These are phyloP conservation scores for Zele albiditarsus DNA, from an alignment of 2,888 invertebrate species.

Conservation along the genomic window DNA sequence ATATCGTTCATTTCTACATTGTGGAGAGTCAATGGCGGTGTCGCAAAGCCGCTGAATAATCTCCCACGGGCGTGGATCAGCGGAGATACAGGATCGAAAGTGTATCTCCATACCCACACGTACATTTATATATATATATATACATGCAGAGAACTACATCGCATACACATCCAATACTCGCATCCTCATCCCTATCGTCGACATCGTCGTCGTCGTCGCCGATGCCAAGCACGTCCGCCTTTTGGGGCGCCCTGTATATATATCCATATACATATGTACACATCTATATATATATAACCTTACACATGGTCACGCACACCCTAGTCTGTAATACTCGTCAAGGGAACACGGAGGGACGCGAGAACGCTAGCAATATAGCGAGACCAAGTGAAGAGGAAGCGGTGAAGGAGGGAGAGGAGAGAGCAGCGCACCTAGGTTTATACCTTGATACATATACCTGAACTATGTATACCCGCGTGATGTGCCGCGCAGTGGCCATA, in stretches of 20 bases:
- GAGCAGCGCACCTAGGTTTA: constrained; percentile 44
- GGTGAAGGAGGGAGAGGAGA: constrained; percentile 52
- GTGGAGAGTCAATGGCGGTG: background rate
- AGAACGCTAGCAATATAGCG: background rate
- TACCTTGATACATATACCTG: constrained; percentile 37
- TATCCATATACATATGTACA: constrained; percentile 45
- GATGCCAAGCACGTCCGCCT: constrained; percentile 70
- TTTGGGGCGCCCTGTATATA: constrained; percentile 65
- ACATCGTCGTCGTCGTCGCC: constrained; percentile 55
- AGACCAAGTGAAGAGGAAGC: constrained; percentile 3
- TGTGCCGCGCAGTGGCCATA: constrained; percentile 46
- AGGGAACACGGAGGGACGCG: constrained; percentile 37
- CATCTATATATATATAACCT: constrained; percentile 26
- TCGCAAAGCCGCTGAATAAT: constrained; percentile 29
- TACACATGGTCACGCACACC: constrained; percentile 46
- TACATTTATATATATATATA: background rate
- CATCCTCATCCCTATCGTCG: background rate
- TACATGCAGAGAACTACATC: background rate
- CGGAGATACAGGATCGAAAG: constrained; percentile 61
- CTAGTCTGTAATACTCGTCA: constrained; percentile 36
- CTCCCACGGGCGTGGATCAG: constrained; percentile 60
- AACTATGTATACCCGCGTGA: constrained; percentile 37
- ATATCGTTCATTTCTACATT: background rate
- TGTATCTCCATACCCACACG: constrained; percentile 9
- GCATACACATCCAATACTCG: background rate